These are phyloP conservation scores for Drosophila ambigua DNA, from an alignment of 1,140 invertebrate species.

Conservation along the genomic window DNA sequence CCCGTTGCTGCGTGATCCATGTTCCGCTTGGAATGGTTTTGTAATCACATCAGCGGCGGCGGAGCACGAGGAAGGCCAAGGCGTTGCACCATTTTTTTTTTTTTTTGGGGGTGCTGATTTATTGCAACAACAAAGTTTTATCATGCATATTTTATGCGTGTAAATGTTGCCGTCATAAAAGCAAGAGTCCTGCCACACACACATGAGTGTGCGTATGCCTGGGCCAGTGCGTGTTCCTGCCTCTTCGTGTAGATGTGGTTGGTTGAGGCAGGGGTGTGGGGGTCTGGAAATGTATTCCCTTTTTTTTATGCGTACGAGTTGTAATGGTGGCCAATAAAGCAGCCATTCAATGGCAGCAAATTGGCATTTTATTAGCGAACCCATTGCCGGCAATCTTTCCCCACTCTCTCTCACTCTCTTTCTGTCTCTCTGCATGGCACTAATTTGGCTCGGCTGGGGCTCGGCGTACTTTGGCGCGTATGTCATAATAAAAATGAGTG, in stretches of 20 bases:
- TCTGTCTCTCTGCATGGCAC: constrained; percentile 3
- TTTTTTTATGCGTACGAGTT: constrained; percentile 76
- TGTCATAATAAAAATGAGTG: constrained; percentile 80
- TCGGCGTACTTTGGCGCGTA: constrained; percentile 48
- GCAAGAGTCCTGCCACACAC: constrained; percentile 40
- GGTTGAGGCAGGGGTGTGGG: constrained; percentile 40
- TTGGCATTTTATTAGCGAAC: constrained; percentile 78
- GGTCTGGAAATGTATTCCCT: constrained; percentile 32
- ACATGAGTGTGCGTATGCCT: constrained; percentile 15
- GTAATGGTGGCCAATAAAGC: constrained; percentile 80
- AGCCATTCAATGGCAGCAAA: constrained; percentile 78
- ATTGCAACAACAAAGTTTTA: constrained; percentile 82
- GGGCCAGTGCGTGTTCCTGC: not conserved
- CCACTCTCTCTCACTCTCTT: not conserved
- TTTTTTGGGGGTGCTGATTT: constrained; percentile 72
- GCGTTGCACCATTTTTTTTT: constrained; percentile 62
- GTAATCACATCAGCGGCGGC: constrained; percentile 65
- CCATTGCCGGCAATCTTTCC: constrained; percentile 16
- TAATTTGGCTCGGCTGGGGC: constrained; percentile 51
- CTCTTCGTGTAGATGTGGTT: constrained; percentile 20
- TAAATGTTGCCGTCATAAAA: constrained; percentile 83
- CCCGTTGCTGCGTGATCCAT: constrained; percentile 12
- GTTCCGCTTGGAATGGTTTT: constrained; percentile 66
- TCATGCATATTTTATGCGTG: constrained; percentile 83
- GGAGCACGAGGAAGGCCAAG: constrained; percentile 21